These are phyloP conservation scores for Knipowitschia caucasica DNA, from an alignment of 2,797 vertebrate species.

Conservation along the genomic window DNA sequence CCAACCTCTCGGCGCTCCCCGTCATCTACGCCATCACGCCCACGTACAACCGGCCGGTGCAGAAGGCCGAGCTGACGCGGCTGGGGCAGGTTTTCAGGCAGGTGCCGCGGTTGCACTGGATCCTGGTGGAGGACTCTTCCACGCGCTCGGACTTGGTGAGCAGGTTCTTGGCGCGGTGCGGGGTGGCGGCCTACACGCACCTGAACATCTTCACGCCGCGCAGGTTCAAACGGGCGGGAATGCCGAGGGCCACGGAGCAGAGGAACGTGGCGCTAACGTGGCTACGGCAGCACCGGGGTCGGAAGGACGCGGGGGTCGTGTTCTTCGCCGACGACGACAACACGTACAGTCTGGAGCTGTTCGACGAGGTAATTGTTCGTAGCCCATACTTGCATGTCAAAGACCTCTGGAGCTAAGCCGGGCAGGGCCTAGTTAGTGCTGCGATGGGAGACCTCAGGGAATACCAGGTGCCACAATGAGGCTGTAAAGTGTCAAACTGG, in stretches of 20 bases:
- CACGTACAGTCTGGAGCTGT: slow-evolving; percentile 97
- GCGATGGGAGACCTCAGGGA: too few species aligned
- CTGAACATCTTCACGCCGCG: slow-evolving; percentile 89
- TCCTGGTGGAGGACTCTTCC: slow-evolving; percentile 91
- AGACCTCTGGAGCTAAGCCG: too few species aligned
- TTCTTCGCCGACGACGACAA: slow-evolving; percentile 99
- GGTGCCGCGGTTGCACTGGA: slow-evolving; percentile 91
- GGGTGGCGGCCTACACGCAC: slow-evolving; percentile 85
- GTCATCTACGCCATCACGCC: slow-evolving; percentile 94
- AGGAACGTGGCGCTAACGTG: slow-evolving; percentile 90
- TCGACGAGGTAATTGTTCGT: slow-evolving; percentile 96
- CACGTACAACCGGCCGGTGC: slow-evolving; percentile 92
- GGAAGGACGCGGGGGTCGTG: slow-evolving; percentile 83
- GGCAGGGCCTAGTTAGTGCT: too few species aligned
- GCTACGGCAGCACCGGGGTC: slow-evolving; percentile 83
- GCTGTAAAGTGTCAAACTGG: too few species aligned
- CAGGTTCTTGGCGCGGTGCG: slow-evolving; percentile 83
- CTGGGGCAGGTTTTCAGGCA: slow-evolving; percentile 92
- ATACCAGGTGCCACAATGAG: too few species aligned
- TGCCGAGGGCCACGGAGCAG: slow-evolving; percentile 94
- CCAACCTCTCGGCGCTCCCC: slow-evolving; percentile 72
- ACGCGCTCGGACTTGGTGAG: slow-evolving; percentile 86
- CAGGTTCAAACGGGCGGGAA: slow-evolving; percentile 88
- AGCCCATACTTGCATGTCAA: too few species aligned
- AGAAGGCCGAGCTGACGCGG: slow-evolving; percentile 95